Conservation (phyloP, 2,797 vertebrate genomes). For the Enteromius anoplus region DNA sequence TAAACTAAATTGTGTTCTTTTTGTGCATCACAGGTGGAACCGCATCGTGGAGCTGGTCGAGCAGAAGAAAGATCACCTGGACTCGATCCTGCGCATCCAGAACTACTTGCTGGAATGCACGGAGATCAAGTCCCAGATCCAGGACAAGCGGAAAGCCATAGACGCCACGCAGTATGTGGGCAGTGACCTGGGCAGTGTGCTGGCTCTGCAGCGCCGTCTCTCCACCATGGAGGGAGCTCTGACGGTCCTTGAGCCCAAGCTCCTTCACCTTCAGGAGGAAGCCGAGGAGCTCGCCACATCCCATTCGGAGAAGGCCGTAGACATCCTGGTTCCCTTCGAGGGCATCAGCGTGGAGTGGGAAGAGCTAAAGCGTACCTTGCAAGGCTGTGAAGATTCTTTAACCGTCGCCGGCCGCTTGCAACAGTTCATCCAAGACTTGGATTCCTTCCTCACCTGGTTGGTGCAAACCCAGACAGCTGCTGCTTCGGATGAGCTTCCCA, state of each 20-base stretch:
- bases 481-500: constrained; percentile 82
- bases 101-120: constrained; percentile 92
- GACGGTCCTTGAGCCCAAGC: constrained; percentile 87
- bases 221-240: constrained; percentile 92
- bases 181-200: constrained; percentile 83
- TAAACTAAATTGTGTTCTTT: constrained; percentile 18
- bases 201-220: constrained; percentile 87
- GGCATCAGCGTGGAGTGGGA: constrained; percentile 91
- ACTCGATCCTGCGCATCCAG: constrained; percentile 87
- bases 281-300: constrained; percentile 82
- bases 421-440: constrained; percentile 92
- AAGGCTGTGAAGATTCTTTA: constrained; percentile 90
- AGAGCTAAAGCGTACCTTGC: constrained; percentile 82
- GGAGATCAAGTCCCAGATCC: constrained; percentile 89
- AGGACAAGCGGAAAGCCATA: constrained; percentile 89
- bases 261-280: constrained; percentile 85
- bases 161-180: constrained; percentile 85
- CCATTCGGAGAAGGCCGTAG: constrained; percentile 80
- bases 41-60: constrained; percentile 92
- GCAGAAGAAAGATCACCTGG: constrained; percentile 85
- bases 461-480: constrained; percentile 88
- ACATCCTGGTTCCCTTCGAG: constrained; percentile 87
- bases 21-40: constrained; percentile 85
- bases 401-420: constrained; percentile 86
- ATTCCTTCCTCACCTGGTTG: constrained; percentile 91